Percentiles rank a stretch among this genome's conserved stretches.
Evolutionary conservation across 30 jellyfish, hydroid and myxozoan genomes (phyloP).

Genomic region (Morbakka virulenta): DNA sequence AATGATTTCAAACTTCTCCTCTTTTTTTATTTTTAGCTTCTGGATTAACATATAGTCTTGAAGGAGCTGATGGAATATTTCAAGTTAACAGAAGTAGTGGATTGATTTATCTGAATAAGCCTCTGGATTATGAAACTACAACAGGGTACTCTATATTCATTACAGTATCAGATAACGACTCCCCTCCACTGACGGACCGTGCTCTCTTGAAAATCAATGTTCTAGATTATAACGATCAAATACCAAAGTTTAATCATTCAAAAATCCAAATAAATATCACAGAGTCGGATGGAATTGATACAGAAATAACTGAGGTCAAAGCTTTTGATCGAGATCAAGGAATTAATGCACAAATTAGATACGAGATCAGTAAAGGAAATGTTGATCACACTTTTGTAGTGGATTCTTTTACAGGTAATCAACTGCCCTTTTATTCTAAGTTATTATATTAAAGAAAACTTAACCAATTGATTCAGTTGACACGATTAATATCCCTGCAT

Average conservation of each 20-base stretch:
- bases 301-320: constrained; percentile 45
- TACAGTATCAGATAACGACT: constrained; percentile 71
- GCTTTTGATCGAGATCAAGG: constrained; percentile 78
- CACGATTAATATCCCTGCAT: too few species aligned
- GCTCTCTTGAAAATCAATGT: constrained; percentile 60
- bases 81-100: constrained; percentile 56
- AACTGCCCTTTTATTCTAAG: too few species aligned
- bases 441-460: background rate
- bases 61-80: constrained; percentile 32
- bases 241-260: constrained; percentile 54
- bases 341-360: constrained; percentile 56
- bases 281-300: constrained; percentile 51
- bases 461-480: too few species aligned
- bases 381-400: constrained; percentile 57
- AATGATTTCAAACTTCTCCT: too few species aligned
- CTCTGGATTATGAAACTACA: constrained; percentile 66
- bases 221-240: constrained; percentile 80
- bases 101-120: constrained; percentile 22
- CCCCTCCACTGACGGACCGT: constrained; percentile 55
- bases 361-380: constrained; percentile 63
- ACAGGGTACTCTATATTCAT: constrained; percentile 55
- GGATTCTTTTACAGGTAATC: constrained; percentile 76
- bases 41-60: constrained; percentile 19
- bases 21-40: constrained; percentile 21
- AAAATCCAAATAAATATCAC: constrained; percentile 32